Base-by-base conservation (phyloP, 2,888 invertebrate genomes). In the Drosophila prolongata region DNA sequence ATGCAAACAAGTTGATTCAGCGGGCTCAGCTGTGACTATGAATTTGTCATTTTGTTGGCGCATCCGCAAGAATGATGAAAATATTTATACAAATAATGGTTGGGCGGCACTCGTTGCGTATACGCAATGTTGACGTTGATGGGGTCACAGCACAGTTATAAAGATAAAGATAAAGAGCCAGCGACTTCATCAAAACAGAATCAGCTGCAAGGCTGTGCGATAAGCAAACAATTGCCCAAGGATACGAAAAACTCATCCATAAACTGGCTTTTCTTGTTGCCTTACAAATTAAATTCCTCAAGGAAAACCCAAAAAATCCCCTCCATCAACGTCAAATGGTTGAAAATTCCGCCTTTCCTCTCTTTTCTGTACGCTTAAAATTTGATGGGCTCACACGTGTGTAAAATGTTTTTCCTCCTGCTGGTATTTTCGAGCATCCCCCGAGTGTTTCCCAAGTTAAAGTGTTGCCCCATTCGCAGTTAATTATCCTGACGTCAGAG, bases 111-210 rank as follows among this genome's bases (percentile, higher is more conserved):
- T 59, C 56, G 61, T 79, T 72, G 77, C 85, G 81, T 79, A 82
- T 82, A 80, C 87, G 87, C 85, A 75, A 55, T 66, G 81, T 67
- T 66, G 71, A 24, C 67, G 57, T 44, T 58, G 38, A 40, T 50
- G 65, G 44, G 64, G 54, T 57, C 55, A 42, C 50, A 72, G 38
- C 38, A 30, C 30, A 53, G 52, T 50, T 16, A 50, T 50, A 52
- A 42, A 54, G 50, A 44, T 44, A 61, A 42, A 56, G 69, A 49
- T 54, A 58, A 49, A 50, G 54, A 49, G 37, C 27, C 42, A 58
- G 69, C 62, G 75, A 79, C 77, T 90, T 87, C 76, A 90, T 87
- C 84, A 90, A 88, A 89, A 87, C 78, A 78, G 78, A 88, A 90
- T 89, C 90, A 90, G 90, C 90, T 90, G 90, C 73, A 16, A 49